Base-by-base conservation (phyloP, 2,797 vertebrate genomes). In the Molothrus aeneus region DNA sequence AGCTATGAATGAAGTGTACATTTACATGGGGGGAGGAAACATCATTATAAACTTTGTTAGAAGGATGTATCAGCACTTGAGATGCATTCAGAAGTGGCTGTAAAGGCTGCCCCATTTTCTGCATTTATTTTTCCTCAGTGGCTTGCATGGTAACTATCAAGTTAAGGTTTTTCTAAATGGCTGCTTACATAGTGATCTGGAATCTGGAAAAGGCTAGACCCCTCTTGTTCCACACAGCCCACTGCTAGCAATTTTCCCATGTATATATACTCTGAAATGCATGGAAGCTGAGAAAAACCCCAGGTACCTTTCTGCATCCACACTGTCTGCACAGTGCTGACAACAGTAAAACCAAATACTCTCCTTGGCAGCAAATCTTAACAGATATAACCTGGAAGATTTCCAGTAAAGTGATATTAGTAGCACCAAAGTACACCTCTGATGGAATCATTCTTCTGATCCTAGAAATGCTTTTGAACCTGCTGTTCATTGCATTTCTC, bases 271-370 rank as follows among this genome's bases (percentile, higher is more conserved):
- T 72, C 43, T 40, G 24, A 94, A 93, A 88, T 64, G 40, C 80
- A 78, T 19, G 51, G 53, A 91, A 64, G 17, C 71, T 85, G 54
- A 88, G 64, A 86, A 95, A 93, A 82, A 54, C 13, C 14, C 13
- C 21, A 31, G 29, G 34, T 64, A 59, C 28, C 20, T 69, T 94
- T 88, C 90, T 80, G 26, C n/a, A 88, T 83, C 40, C 53, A 66
- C 20, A 40, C 7, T 47, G 51, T 68, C 74, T 91, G 80, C 63
- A 80, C 63, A 80, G 48, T 77, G 86, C 92, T 97, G 91, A 96
- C 65, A 91, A 87, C 26, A 63, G 68, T 84, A 94, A 95, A 97
- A 93, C n/a, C 77, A 95, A 91, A 84, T 77, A 84, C 82, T 34
- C 87, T 91, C 64, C 69, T 88, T 92, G 88, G 90, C 86, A 94